Base-by-base conservation (phyloP, 2,113 vertebrate genomes). In the Mormoops blainvillei region DNA sequence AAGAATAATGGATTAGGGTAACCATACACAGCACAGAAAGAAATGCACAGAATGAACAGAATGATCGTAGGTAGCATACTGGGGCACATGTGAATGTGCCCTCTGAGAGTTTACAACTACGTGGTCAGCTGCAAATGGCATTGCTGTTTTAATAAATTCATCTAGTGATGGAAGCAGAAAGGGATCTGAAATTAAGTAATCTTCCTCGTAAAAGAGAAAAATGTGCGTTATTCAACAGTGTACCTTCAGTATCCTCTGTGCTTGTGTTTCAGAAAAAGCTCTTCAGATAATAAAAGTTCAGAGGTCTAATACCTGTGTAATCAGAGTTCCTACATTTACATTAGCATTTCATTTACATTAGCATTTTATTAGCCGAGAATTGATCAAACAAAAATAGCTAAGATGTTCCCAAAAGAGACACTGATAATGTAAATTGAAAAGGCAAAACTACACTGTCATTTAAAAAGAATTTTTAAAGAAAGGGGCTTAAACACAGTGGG, bases 351-450 rank as follows among this genome's bases (percentile, higher is more conserved):
- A 94, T 68, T n/a, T n/a, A n/a, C n/a, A n/a, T n/a, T n/a, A n/a
- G 63, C 97, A 97, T 96, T 96, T 98, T 97, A 94, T 22, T 93
- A 78, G 76, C 94, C 96, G 89, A 96, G 92, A 96, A 94, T 20
- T 89, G 96, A 94, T 96, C 97, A 93, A 97, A 98, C 1, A 91
- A 94, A 92, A 98, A 96, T 4, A 22, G 92, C 76, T 91, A 92
- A 85, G n/a, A 84, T 77, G 38, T 76, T 93, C 71, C 96, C 94
- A 78, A 80, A 86, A 61, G 67, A 81, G 81, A 82, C 65, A 78
- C 11, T 12, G 45, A 52, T 85, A 74, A 95, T 45, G 70, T 82
- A 91, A 90, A 97, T 63, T 70, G 36, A 93, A 78, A 92, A 80
- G 28, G 22, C 13, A 41, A 70, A 96, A 94, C 45, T 52, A 81